These are phyloP conservation scores for Eremophila alpestris DNA, from an alignment of 2,797 vertebrate species.

Conservation along the genomic window DNA sequence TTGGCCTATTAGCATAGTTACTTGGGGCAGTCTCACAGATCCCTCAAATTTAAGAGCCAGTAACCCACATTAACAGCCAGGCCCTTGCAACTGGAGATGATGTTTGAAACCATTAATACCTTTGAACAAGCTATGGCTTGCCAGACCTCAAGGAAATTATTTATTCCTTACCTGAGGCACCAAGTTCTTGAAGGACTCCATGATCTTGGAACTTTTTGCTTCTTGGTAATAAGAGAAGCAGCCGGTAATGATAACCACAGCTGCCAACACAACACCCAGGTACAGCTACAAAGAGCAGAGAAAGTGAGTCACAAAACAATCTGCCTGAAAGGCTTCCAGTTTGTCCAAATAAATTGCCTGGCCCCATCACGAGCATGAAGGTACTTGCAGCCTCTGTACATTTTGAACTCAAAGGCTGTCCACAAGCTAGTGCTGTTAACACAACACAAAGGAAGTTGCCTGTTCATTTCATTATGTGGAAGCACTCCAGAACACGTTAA, in stretches of 20 bases:
- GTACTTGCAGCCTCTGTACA: slow-evolving; percentile 9
- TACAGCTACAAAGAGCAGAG: slow-evolving; percentile 80
- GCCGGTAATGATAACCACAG: slow-evolving; percentile 96
- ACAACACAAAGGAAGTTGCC: slow-evolving; percentile 17
- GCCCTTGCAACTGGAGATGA: neutral
- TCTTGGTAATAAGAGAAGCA: slow-evolving; percentile 99
- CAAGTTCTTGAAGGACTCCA: slow-evolving; percentile 98
- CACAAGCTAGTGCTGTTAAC: neutral
- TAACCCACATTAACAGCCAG: neutral
- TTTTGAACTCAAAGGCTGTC: neutral
- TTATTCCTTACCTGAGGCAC: slow-evolving; percentile 87
- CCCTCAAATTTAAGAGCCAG: neutral
- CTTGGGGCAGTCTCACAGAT: neutral
- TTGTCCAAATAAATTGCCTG: neutral
- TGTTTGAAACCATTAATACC: neutral
- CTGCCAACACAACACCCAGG: slow-evolving; percentile 90
- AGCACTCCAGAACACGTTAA: slow-evolving; percentile 23
- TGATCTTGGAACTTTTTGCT: slow-evolving; percentile 97
- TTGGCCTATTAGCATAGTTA: neutral
- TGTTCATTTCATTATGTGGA: slow-evolving; percentile 37
- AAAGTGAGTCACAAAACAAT: slow-evolving; percentile 13
- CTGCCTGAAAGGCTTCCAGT: neutral
- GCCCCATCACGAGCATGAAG: neutral
- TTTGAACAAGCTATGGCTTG: neutral
- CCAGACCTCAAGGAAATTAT: neutral